Conservation (phyloP, 2,888 invertebrate species). For the Hirtodrosophila trivittata region DNA sequence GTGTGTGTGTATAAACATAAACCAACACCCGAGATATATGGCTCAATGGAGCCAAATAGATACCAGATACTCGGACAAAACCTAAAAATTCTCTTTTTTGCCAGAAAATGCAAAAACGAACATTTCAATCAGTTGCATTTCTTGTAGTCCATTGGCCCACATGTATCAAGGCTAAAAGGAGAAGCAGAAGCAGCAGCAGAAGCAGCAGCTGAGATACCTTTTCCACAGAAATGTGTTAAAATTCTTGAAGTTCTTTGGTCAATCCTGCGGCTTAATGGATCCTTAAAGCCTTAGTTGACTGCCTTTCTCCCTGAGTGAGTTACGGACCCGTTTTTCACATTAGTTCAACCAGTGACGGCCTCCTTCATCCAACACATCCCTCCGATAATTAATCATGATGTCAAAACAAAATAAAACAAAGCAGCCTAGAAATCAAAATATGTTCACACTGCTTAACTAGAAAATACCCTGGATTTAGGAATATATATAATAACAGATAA, state of each 20-base stretch:
- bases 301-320: slow-evolving; percentile 8
- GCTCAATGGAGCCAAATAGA: slow-evolving; percentile 11
- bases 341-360: slow-evolving; percentile 34
- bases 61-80: not conserved
- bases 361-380: slow-evolving; percentile 23
- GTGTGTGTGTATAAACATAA: slow-evolving; percentile 31
- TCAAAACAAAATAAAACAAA: slow-evolving; percentile 12
- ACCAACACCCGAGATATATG: slow-evolving; percentile 24
- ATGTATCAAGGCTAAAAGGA: too few relatives aligned
- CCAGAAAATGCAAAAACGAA: slow-evolving; percentile 46
- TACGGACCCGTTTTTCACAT: slow-evolving; percentile 54
- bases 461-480: slow-evolving; percentile 7
- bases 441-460: not conserved
- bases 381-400: slow-evolving; percentile 37
- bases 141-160: not conserved
- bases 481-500: too few relatives aligned
- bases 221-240: slow-evolving; percentile 9
- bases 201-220: not conserved
- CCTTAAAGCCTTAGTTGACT: slow-evolving; percentile 19
- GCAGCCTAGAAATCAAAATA: not conserved
- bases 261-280: slow-evolving; percentile 12
- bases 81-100: slow-evolving; percentile 8
- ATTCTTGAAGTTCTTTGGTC: slow-evolving; percentile 5
- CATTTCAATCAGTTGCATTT: slow-evolving; percentile 50
- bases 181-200: too few relatives aligned